A percentile compares a stretch with the other conserved stretches of the same genome.
Evolutionary conservation across 2,113 vertebrate species (phyloP).

Genomic region (Propithecus coquereli): DNA sequence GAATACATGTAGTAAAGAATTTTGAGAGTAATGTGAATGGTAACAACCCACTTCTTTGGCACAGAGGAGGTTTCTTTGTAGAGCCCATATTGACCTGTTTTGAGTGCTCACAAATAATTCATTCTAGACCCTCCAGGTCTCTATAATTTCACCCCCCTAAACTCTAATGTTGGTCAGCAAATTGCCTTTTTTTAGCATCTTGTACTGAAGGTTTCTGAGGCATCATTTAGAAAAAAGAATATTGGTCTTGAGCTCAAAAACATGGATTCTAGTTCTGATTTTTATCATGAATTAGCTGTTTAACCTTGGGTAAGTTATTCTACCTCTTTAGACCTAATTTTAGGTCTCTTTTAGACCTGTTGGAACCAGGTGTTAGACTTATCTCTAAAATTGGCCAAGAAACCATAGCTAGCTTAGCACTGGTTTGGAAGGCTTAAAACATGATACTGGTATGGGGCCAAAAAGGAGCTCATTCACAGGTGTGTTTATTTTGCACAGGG

Average conservation of each 20-base stretch:
- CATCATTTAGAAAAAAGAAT: background rate
- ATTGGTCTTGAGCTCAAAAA: background rate
- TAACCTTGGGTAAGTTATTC: background rate
- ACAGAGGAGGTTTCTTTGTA: background rate
- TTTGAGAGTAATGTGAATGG: background rate
- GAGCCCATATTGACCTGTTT: background rate
- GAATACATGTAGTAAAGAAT: background rate
- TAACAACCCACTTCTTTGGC: background rate
- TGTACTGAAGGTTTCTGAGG: background rate
- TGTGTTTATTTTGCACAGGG: conserved; percentile 80
- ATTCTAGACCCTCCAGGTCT: background rate
- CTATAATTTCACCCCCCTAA: background rate
- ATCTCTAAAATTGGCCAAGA: background rate
- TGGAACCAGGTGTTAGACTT: background rate
- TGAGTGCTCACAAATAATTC: background rate
- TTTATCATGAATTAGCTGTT: background rate
- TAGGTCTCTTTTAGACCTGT: background rate
- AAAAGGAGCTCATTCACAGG: background rate
- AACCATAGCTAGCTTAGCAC: background rate
- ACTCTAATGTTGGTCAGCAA: background rate
- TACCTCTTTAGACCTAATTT: background rate
- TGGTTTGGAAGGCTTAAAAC: background rate
- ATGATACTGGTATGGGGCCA: background rate
- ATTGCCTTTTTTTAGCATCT: background rate
- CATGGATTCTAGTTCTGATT: background rate